Base-by-base conservation (phyloP, 2,113 vertebrate species). In the Amphiprion ocellaris region DNA sequence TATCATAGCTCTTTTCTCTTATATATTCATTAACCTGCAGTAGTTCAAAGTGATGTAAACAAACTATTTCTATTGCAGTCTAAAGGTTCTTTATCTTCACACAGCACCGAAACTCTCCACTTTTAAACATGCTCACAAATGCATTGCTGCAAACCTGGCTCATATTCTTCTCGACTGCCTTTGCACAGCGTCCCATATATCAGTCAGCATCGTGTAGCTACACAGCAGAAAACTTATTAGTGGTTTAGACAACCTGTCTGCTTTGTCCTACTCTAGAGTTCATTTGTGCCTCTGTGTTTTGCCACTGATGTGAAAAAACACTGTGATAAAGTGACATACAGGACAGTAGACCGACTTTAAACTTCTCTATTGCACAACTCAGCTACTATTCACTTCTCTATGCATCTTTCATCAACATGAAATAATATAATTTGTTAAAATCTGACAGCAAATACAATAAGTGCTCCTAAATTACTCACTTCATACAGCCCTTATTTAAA, bases 401-500 rank as follows among this genome's bases (percentile, higher is more conserved):
- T 66, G 17, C 24, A 33, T 60, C 28, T 65, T 67, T 50, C 55
- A 28, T 60, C 17, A 44, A 71, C 55, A 74, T 78, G 56, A 74
- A 63, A 71, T 47, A 66, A 82, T 28, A 37, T 28, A 72, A 55
- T 60, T 30, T 24, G 49, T 79, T 73, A 21, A 69, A 76, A 70
- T 61, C 26, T 68, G 65, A 86, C 70, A 70, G 52, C 64, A 77
- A n/a, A 5, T 75, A 21, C 70, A 66, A 80, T 71, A 85, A 83
- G 64, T 72, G 59, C 17, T 64, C 56, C 69, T 58, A 65, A 24
- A 77, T 59, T 54, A 87, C 33, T 64, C 47, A 2, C 12, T 75
- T 82, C 28, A 74, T 74, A 85, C 86, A 94, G 92, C 92, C 90
- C 89, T 90, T 93, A 75, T 87, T 70, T 30, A 89, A 84, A 85